Base-by-base conservation (phyloP, 2,797 vertebrate genomes). In the Sebastes kiyomatsui region DNA sequence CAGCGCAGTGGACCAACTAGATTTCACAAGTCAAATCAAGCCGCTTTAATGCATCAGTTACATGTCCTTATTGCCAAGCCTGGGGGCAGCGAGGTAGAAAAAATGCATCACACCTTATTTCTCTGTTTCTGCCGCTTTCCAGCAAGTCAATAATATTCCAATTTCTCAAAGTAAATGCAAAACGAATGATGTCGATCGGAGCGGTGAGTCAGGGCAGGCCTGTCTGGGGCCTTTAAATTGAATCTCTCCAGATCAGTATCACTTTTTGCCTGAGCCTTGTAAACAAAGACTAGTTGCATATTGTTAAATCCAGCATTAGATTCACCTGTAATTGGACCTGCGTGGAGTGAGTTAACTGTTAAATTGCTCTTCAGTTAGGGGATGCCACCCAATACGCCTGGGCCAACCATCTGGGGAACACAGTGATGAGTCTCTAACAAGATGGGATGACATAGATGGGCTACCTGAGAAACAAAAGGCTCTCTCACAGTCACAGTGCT, bases 261-360 rank as follows among this genome's bases (percentile, higher is more conserved):
- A 69, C 75, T 74, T 89, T 82, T 79, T 83, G 59, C 72, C 77
- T 73, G 69, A 76, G 81, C 68, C 79, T 81, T 84, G 87, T 92
- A 93, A 94, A 95, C 92, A 94, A 88, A 93, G 80, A 80, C 78
- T 65, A 67, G 75, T 89, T 90, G 87, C 87, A 87, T 92, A 91
- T 89, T 68, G 84, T 93, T 81, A 91, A 88, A 93, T 90, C 85
- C 82, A 83, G 88, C 77, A 91, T 92, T 92, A 90, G 85, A 92
- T 87, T 85, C 82, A 90, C 92, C 90, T 94, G 90, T 89, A 87
- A 88, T 88, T 86, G 88, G 77, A 84, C 82, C 87, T 88, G 72
- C 22, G 18, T 49, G 18, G 67, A 80, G 81, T 81, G 74, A 88
- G 77, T 90, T 92, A 87, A 92, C 83, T 84, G 87, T 85, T 87